These are phyloP conservation scores for Gobio occitaniae DNA, from an alignment of 2,797 vertebrate species.

Conservation along the genomic window DNA sequence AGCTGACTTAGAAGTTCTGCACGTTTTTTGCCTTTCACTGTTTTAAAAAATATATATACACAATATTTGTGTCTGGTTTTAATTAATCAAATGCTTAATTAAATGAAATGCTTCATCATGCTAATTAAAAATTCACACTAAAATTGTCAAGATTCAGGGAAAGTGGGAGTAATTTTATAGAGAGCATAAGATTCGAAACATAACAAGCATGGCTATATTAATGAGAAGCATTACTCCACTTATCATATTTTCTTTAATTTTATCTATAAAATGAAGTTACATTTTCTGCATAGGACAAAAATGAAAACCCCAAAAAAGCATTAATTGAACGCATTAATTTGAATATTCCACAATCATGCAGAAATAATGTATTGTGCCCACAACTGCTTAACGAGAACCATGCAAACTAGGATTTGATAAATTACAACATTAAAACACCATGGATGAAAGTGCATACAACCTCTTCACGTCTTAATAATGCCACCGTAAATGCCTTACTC, in stretches of 20 bases:
- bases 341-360: conserved; percentile 35
- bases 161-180: conserved; percentile 20
- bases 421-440: conserved; percentile 33
- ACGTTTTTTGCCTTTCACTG: neutral
- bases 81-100: neutral
- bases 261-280: conserved; percentile 10
- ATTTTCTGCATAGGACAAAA: conserved; percentile 24
- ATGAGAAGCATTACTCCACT: neutral
- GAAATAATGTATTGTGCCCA: neutral
- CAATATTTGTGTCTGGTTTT: neutral
- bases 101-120: neutral
- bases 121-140: conserved; percentile 29
- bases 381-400: neutral
- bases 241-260: neutral
- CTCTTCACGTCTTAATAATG: neutral
- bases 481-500: conserved; percentile 37
- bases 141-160: neutral
- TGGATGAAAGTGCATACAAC: conserved; percentile 16
- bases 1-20: neutral
- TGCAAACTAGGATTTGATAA: conserved; percentile 37
- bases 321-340: conserved; percentile 23
- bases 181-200: conserved; percentile 3
- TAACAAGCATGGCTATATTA: neutral
- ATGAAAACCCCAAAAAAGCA: neutral
- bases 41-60: neutral